Conservation (phyloP, 1,140 invertebrate genomes). For the Pentalonia nigronervosa region DNA sequence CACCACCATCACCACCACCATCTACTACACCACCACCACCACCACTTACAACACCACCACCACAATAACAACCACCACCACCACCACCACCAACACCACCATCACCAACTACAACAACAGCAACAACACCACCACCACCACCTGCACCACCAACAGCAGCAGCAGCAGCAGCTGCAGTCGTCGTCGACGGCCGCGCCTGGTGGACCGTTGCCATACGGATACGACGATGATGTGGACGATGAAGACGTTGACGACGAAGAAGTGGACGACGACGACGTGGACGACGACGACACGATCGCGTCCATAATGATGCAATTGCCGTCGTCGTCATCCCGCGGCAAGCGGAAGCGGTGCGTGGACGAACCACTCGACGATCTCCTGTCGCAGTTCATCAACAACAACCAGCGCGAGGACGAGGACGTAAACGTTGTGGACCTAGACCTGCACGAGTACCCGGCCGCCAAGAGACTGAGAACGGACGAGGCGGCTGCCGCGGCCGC, state of each 20-base stretch:
- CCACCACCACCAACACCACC: not conserved
- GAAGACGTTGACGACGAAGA: conserved; percentile 69
- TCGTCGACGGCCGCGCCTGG: conserved; percentile 61
- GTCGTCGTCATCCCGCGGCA: not conserved
- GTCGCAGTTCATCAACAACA: conserved; percentile 71
- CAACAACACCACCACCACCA: conserved; percentile 59
- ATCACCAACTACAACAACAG: conserved; percentile 60
- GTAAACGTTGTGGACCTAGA: conserved; percentile 62
- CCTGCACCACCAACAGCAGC: conserved; percentile 62
- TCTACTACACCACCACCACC: conserved; percentile 57
- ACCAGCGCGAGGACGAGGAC: conserved; percentile 67
- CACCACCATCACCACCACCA: conserved; percentile 57
- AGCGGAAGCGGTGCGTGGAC: conserved; percentile 30
- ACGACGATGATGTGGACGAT: conserved; percentile 67
- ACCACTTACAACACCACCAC: conserved; percentile 55
- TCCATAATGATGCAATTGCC: conserved; percentile 50
- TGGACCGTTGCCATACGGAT: conserved; percentile 64
- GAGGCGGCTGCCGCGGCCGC: conserved; percentile 1
- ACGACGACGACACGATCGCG: not conserved
- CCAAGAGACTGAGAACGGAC: conserved; percentile 59
- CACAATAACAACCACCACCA: not conserved
- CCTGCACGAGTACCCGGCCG: conserved; percentile 57
- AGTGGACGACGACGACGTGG: conserved; percentile 72
- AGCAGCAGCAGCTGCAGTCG: conserved; percentile 60
- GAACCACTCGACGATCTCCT: conserved; percentile 39